Evolutionary conservation across 2,797 vertebrate species (phyloP), one percentile per base, ranked within the genome.

Genomic region (Platalea minor): DNA sequence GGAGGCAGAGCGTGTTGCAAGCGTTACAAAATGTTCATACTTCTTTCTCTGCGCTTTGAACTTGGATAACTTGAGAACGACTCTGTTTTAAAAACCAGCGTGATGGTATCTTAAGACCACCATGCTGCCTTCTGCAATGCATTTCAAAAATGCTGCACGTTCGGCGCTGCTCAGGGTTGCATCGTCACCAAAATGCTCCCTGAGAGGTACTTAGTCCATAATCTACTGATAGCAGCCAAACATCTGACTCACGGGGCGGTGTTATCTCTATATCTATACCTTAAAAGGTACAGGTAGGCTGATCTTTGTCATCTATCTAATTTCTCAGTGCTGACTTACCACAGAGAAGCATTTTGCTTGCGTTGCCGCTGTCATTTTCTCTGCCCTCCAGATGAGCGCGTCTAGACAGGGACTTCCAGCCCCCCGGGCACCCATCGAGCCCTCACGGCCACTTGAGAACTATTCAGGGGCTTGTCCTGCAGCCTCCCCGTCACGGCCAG

Each of bases 401-500:
- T 45, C 78, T 64, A 46, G 72, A 43, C 43, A 60, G 29, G 59
- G 68, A 79, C 59, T 51, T 70, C 18, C 31, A 77, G 51, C 51
- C 43, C 17, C 20, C 20, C 2, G 1, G 59, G 43, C 29, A 67
- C 21, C 14, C 2, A 1, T 13, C 0, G 1, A 84, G 37, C 20
- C 45, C 39, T 29, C 19, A 2, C 3, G 3, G 35, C 39, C 6
- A 2, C 69, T 64, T n/a, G 39, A 3, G 13, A 56, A 57, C 24
- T 64, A 15, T 45, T 33, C 8, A 6, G 25, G 39, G 11, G 4
- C 65, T 88, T 51, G 41, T 53, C 21, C 67, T 69, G 50, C 50
- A 82, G 35, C 61, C 64, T 57, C 45, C 29, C 41, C 6, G 1
- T 35, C 46, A 7, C 2, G 1, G 25, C 1, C 3, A 37, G 48